Base-by-base conservation (phyloP, 2,113 vertebrate genomes). In the Hippopotamus amphibius region DNA sequence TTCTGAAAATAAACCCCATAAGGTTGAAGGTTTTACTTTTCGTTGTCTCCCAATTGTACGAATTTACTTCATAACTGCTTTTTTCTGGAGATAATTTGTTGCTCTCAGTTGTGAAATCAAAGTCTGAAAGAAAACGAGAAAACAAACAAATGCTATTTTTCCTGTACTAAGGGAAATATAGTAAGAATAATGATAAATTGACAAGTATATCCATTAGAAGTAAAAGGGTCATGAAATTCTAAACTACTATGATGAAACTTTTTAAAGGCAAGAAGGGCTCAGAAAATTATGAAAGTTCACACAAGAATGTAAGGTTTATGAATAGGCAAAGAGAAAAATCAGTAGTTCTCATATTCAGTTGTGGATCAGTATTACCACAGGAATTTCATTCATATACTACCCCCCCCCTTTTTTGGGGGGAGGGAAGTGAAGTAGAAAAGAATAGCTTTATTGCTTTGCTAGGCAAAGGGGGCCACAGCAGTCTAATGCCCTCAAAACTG, bases 61-160 rank as follows among this genome's bases (percentile, higher is more conserved):
- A 72, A 94, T 81, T 90, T 96, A 94, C 61, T 94, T 94, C 81
- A 59, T 72, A 90, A 79, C 48, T 86, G 37, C 43, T 66, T 72
- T 81, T 81, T 86, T 48, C 80, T 90, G 55, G 90, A 94, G 87
- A 90, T 57, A 94, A 72, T 68, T 94, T 86, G 46, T 90, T 71
- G 48, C 37, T 94, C 37, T 94, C 57, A 81, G 30, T 81, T 90
- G 92, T 79, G 65, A 96, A 90, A 66, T 90, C 72, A 72, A 90
- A n/a, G 37, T 90, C 95, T 96, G 81, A 72, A 90, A 90, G 72
- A 90, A 90, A 96, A 96, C 2, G 3, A 96, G 63, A 85, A 88
- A 61, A 93, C 2, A 76, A 91, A 69, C 15, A 92, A 72, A 87
- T 41, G 37, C 33, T 84, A 63, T 89, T 89, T 80, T 94, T 96